These are phyloP conservation scores for Bungarus multicinctus DNA, from an alignment of 2,113 vertebrate genomes.

Conservation along the genomic window DNA sequence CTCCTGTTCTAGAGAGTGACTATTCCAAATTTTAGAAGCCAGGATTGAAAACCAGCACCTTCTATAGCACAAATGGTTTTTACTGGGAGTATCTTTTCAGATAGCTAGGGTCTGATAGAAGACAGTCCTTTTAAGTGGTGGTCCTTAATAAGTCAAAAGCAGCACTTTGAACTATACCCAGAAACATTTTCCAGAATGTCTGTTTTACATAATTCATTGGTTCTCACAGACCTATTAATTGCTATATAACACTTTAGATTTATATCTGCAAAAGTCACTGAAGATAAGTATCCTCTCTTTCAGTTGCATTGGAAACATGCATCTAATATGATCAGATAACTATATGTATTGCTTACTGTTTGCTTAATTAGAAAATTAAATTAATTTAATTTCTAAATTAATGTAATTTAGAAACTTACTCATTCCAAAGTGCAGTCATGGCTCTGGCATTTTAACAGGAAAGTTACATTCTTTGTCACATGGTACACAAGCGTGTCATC, in stretches of 20 bases:
- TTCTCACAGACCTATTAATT: background rate
- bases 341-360: background rate
- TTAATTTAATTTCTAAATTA: background rate
- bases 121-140: background rate
- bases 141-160: background rate
- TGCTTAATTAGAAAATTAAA: background rate
- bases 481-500: background rate
- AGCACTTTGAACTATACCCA: background rate
- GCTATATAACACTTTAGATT: background rate
- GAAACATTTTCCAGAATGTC: background rate
- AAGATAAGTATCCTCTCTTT: background rate
- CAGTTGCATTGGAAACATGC: background rate
- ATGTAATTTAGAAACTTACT: background rate
- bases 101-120: background rate
- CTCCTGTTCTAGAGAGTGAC: background rate
- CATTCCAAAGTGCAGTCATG: background rate
- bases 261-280: background rate
- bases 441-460: constrained; percentile 2
- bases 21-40: background rate
- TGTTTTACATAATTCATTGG: background rate
- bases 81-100: background rate
- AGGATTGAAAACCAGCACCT: background rate
- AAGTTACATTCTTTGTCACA: background rate
- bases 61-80: background rate
- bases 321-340: constrained; percentile 10